phyloP scores from a whole-genome alignment of 2,113 vertebrate genomes.

The Dicerorhinus sumatrensis region DNA sequence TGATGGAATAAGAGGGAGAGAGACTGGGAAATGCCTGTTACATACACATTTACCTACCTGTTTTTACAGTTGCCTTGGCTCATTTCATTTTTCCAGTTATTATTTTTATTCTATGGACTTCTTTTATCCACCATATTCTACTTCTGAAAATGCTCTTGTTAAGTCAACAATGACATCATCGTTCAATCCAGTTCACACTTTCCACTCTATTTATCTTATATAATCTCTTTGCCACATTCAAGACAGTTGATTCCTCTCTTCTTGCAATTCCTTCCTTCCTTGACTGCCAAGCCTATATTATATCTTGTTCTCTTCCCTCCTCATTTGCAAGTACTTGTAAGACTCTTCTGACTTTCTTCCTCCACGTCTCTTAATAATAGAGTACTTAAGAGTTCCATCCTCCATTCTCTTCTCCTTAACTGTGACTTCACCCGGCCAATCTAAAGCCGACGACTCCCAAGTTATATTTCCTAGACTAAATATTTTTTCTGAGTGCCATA shows the following conservation, averaged over 20 bases:
- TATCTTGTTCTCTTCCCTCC: not conserved
- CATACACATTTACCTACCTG: not conserved
- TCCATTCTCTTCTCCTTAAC: not conserved
- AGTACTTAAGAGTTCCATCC: not conserved
- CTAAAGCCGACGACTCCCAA: not conserved
- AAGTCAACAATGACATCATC: not conserved
- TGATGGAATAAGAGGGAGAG: not conserved
- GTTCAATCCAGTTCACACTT: not conserved
- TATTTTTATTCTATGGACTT: not conserved
- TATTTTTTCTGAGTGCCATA: not conserved
- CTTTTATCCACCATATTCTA: not conserved
- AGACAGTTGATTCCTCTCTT: not conserved
- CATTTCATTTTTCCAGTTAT: not conserved
- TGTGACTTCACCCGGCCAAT: not conserved
- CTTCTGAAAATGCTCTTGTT: not conserved
- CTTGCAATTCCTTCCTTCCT: not conserved
- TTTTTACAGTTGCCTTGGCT: not conserved
- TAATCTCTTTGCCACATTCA: conserved; percentile 30
- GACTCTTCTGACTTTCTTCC: not conserved
- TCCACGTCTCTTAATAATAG: not conserved
- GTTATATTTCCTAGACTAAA: not conserved
- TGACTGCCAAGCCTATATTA: not conserved
- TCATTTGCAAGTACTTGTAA: not conserved
- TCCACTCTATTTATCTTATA: not conserved
- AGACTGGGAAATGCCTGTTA: not conserved